A percentile compares a stretch with the other conserved stretches of the same genome.
Conservation (phyloP, 2,888 invertebrate species). For the Tethea ocularis region DNA sequence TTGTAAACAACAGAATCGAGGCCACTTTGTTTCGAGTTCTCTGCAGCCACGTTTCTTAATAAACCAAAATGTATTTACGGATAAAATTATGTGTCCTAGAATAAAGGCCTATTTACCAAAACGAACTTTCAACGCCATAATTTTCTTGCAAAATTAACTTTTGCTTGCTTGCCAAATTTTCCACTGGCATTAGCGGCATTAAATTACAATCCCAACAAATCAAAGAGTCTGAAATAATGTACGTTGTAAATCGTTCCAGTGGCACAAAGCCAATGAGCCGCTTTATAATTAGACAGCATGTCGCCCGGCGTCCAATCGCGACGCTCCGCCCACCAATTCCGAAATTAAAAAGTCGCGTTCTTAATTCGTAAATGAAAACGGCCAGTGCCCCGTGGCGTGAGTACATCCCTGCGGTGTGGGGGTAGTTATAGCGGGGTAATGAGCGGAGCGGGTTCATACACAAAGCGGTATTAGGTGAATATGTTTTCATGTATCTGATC, state of each 20-base stretch:
- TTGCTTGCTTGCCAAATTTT: neutral
- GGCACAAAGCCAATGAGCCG: conserved; percentile 40
- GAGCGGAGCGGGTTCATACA: conserved; percentile 16
- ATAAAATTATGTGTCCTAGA: too few relatives aligned
- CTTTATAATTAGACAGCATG: conserved; percentile 70
- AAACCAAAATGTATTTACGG: too few relatives aligned
- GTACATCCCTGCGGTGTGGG: conserved; percentile 23
- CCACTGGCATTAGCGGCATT: neutral
- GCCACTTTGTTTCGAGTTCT: too few relatives aligned
- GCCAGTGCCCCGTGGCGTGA: conserved; percentile 35
- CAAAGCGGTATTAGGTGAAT: too few relatives aligned
- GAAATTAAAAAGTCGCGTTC: conserved; percentile 60
- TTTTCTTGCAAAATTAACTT: neutral
- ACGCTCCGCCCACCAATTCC: conserved; percentile 60
- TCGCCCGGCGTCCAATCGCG: conserved; percentile 45
- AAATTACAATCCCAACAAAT: neutral
- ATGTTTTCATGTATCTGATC: too few relatives aligned
- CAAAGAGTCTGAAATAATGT: conserved; percentile 6
- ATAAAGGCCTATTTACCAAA: neutral
- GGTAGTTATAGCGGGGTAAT: conserved; percentile 31
- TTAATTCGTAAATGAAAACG: conserved; percentile 48
- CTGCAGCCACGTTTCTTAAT: too few relatives aligned
- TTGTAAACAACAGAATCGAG: too few relatives aligned
- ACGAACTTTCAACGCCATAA: neutral
- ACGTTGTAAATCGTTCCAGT: conserved; percentile 11